A percentile compares a stretch with the other conserved stretches of the same genome.
Evolutionary conservation across 2,888 invertebrate genomes (phyloP).

Genomic region (Heliconius sara): DNA sequence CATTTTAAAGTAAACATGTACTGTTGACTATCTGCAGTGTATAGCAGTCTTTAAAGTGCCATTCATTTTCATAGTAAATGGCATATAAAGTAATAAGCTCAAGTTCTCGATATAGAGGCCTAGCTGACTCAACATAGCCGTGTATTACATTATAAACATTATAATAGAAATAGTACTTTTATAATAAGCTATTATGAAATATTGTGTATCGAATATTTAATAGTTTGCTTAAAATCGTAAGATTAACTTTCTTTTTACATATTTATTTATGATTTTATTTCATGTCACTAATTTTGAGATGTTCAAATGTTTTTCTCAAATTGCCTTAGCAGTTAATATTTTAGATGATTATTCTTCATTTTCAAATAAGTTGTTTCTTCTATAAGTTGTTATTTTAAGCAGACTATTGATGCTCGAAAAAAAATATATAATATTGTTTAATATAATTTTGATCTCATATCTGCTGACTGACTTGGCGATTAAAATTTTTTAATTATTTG

Average conservation of each 20-base stretch:
- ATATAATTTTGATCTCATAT: conserved; percentile 73
- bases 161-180: conserved; percentile 34
- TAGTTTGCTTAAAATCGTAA: conserved; percentile 14
- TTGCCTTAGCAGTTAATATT: neutral
- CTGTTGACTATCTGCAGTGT: neutral
- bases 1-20: neutral
- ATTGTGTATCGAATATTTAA: conserved; percentile 16
- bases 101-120: conserved; percentile 50
- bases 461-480: conserved; percentile 63
- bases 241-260: neutral
- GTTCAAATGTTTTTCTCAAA: neutral
- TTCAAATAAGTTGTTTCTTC: neutral
- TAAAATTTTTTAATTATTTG: conserved; percentile 48
- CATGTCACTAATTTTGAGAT: too few relatives aligned
- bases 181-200: conserved; percentile 39
- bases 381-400: neutral
- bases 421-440: conserved; percentile 32
- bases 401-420: conserved; percentile 10
- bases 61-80: conserved; percentile 8
- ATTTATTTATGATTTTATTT: neutral
- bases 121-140: conserved; percentile 52
- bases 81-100: conserved; percentile 18
- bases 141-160: conserved; percentile 38
- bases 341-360: neutral
- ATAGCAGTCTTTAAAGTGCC: conserved; percentile 21